Percentiles rank a stretch among this genome's conserved stretches.
Evolutionary conservation across 2,113 vertebrate species (phyloP).

Genomic region (Grammomys surdaster): DNA sequence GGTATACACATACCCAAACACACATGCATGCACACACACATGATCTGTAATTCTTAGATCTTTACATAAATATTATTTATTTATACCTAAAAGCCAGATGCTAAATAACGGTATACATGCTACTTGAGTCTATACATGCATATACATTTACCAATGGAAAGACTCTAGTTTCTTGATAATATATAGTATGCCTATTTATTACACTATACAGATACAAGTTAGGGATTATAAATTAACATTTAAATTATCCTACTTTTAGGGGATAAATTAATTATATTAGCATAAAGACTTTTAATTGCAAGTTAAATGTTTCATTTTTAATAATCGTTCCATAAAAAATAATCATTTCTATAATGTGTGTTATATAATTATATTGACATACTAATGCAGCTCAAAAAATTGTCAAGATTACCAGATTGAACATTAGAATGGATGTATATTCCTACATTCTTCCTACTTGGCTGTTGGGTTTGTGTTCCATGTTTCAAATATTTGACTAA

Average conservation of each 20-base stretch:
- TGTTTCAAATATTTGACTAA: not conserved
- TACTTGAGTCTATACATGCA: not conserved
- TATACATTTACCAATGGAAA: not conserved
- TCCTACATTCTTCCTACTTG: not conserved
- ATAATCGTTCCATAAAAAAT: not conserved
- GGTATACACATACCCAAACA: not conserved
- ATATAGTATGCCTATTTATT: not conserved
- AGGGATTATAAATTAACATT: not conserved
- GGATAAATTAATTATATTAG: not conserved
- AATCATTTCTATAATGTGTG: not conserved
- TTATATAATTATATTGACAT: not conserved
- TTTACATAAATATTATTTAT: not conserved
- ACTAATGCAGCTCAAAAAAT: conserved; percentile 38
- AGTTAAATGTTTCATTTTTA: not conserved
- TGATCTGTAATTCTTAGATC: not conserved
- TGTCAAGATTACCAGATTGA: not conserved
- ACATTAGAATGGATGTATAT: not conserved
- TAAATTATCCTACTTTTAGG: conserved; percentile 20
- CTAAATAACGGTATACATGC: not conserved
- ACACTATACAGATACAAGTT: not conserved
- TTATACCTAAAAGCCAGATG: conserved; percentile 3
- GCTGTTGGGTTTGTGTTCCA: not conserved
- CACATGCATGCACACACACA: not conserved
- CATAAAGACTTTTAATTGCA: not conserved
- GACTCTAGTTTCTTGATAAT: not conserved